Evolutionary conservation across 64 coral and sea anemone species (phyloP), one percentile per base, ranked within the genome.

Genomic region (Montipora capricornis): DNA sequence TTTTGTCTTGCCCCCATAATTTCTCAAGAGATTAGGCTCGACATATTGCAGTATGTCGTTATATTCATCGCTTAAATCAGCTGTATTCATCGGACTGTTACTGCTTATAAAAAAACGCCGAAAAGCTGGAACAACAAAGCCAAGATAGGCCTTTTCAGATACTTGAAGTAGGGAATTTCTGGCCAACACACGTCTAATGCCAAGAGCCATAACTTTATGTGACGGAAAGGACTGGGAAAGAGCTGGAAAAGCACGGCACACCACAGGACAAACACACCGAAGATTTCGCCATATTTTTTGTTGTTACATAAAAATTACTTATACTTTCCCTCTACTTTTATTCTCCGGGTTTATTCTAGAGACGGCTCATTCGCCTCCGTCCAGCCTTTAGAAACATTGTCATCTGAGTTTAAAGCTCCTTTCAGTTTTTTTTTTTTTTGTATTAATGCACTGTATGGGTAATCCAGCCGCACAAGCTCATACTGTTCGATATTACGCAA

Each of bases 41-140:
- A 91, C 95, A 66, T 96, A 99, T 51, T 96, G 98, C 9, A 99
- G 77, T 49, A 92, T 94, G 75, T 96, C 95, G n/a, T 90, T 96
- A 67, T 96, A 99, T 15, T 85, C 95, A 70, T 99, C 98, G 83
- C 98, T 96, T 0, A 99, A 80, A 52, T 99, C 98, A 45, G 98
- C 92, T 6, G 95, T 94, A 75, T 96, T 96, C 73, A 99, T 75
- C 15, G 62, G 11, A 20, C 82, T 51, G 20, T 64, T 50, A 70
- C 8, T 73, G 3, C 8, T 16, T 5, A 16, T 70, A 19, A 71
- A 20, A 73, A 16, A 47, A 4, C 66, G 66, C 47, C 62, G 44
- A 49, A 70, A 73, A 10, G 44, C 5, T 0, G 46, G 7, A 5
- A 70, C 45, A 71, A 86, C 3, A 20, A 14, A 71, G 47, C 7